These are phyloP conservation scores for Plumapathes pennacea DNA, from an alignment of 92 coral and sea anemone genomes.

Conservation along the genomic window DNA sequence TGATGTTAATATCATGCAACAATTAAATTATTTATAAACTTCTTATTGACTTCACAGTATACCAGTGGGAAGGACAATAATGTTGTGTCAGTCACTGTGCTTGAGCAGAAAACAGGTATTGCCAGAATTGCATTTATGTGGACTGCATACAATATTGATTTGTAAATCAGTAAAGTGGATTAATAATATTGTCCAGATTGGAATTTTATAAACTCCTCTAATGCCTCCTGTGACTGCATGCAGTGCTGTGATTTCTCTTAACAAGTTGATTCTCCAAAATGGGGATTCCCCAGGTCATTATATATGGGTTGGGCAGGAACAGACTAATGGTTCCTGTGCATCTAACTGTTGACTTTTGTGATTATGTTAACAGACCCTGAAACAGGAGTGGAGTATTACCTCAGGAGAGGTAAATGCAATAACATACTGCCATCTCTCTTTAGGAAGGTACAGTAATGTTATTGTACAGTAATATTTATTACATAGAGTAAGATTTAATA, in stretches of 20 bases:
- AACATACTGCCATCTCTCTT: constrained; percentile 79
- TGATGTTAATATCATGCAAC: background rate
- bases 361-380: constrained; percentile 46
- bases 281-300: no score
- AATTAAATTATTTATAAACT: background rate
- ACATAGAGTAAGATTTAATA: background rate
- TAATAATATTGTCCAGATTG: no score
- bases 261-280: no score
- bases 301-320: no score
- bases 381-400: constrained; percentile 72
- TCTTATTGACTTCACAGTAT: constrained; percentile 45
- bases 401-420: constrained; percentile 88
- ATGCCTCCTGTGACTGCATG: no score
- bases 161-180: no score
- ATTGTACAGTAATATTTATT: background rate
- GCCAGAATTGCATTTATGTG: no score
- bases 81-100: constrained; percentile 72
- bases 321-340: no score
- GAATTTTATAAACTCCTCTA: no score
- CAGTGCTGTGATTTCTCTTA: no score
- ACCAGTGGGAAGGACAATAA: constrained; percentile 78
- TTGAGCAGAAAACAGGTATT: constrained; percentile 76
- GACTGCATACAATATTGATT: no score
- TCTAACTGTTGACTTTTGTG: background rate
- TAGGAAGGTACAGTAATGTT: constrained; percentile 48